These are phyloP conservation scores for Alectura lathami DNA, from an alignment of 2,113 vertebrate species.

Conservation along the genomic window DNA sequence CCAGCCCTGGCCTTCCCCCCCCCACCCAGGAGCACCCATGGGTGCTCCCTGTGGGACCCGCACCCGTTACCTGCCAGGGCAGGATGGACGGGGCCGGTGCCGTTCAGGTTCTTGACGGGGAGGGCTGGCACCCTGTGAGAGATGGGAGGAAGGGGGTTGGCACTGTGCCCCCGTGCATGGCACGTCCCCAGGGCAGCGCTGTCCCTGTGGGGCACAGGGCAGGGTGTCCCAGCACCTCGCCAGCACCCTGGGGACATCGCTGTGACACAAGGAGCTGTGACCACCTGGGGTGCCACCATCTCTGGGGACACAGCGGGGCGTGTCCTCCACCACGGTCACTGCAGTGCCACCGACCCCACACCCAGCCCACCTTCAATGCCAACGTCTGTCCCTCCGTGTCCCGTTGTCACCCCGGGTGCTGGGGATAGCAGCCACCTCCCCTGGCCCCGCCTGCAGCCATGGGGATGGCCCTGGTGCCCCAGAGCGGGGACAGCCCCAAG, in stretches of 20 bases:
- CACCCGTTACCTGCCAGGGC: slow-evolving; percentile 88
- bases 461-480: too few relatives aligned
- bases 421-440: too few relatives aligned
- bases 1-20: neutral
- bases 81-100: slow-evolving; percentile 91
- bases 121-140: slow-evolving; percentile 89
- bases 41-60: neutral
- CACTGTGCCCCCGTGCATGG: rapidly evolving
- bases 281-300: neutral
- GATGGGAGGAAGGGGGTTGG: neutral
- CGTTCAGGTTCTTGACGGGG: slow-evolving; percentile 95
- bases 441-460: too few relatives aligned
- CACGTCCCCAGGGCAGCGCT: neutral
- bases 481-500: neutral
- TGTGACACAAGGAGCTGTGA: neutral
- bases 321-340: too few relatives aligned
- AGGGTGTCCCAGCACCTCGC: neutral
- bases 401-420: too few relatives aligned
- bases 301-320: rapidly evolving
- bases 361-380: too few relatives aligned
- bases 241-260: too few relatives aligned
- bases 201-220: rapidly evolving
- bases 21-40: neutral
- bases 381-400: too few relatives aligned
- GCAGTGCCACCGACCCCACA: too few relatives aligned